phyloP scores from a whole-genome alignment of 2,888 invertebrate genomes.

The Esperia sulphurella region DNA sequence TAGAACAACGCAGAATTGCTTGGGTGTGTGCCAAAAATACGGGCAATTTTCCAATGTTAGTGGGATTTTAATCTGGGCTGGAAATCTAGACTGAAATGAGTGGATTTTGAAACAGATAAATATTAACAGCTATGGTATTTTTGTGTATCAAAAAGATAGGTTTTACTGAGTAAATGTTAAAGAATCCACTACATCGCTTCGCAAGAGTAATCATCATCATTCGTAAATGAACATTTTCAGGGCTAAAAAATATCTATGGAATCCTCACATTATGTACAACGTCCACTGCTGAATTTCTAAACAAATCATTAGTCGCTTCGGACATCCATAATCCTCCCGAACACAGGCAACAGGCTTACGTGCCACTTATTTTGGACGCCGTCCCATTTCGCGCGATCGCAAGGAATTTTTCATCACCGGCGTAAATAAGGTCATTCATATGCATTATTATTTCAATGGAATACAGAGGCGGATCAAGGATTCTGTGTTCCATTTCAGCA shows the following conservation, averaged over 20 bases:
- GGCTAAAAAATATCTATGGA: too few relatives aligned
- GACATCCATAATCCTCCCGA: slow-evolving; percentile 1
- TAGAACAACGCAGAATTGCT: slow-evolving; percentile 57
- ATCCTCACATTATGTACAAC: too few relatives aligned
- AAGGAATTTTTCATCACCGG: slow-evolving; percentile 16
- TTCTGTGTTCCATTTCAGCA: too few relatives aligned
- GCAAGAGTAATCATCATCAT: too few relatives aligned
- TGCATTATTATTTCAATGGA: slow-evolving; percentile 17
- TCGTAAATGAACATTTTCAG: too few relatives aligned
- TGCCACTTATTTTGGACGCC: slow-evolving; percentile 8
- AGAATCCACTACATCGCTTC: too few relatives aligned
- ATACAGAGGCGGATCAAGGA: not conserved
- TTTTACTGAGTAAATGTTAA: too few relatives aligned
- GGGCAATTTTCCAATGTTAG: slow-evolving; percentile 47
- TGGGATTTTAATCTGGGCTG: slow-evolving; percentile 32
- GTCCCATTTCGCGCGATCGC: slow-evolving; percentile 11
- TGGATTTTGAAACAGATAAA: too few relatives aligned
- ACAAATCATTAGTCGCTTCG: too few relatives aligned
- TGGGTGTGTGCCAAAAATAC: slow-evolving; percentile 60
- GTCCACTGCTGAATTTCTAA: too few relatives aligned
- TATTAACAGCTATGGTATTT: too few relatives aligned
- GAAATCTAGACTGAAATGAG: slow-evolving; percentile 20
- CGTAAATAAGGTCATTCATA: slow-evolving; percentile 20
- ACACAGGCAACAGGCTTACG: not conserved
- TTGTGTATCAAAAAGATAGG: too few relatives aligned